A percentile compares a stretch with the other conserved stretches of the same genome.
phyloP scores from a whole-genome alignment of 23 tunicate genomes.

The Trididemnum clinides region DNA sequence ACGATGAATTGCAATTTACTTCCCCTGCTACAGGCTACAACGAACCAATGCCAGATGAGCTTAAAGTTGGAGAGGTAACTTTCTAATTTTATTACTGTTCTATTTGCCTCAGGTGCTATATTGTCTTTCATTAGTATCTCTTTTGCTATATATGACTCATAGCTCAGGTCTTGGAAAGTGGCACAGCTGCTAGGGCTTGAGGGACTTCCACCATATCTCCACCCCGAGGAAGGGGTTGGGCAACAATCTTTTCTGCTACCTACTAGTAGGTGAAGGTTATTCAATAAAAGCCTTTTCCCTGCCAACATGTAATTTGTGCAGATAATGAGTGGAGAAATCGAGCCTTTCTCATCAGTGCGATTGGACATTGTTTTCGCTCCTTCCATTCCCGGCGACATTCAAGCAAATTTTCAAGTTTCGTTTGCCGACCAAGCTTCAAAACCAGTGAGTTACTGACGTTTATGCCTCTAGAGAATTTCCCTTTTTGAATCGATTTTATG shows the following conservation, averaged over 20 bases:
- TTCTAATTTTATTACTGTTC: not conserved
- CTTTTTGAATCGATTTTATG: not conserved
- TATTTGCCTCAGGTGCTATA: not conserved
- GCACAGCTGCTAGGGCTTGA: too few relatives aligned
- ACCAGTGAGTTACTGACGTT: constrained; percentile 56
- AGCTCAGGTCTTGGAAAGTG: too few relatives aligned
- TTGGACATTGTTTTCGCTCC: constrained; percentile 87
- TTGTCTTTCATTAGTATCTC: not conserved
- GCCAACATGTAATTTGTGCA: too few relatives aligned
- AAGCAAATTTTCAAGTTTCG: constrained; percentile 62
- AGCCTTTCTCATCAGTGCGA: constrained; percentile 71
- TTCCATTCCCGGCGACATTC: constrained; percentile 84
- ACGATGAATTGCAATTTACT: constrained; percentile 70
- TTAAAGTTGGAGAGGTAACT: constrained; percentile 87
- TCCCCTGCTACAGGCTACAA: constrained; percentile 64
- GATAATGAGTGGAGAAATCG: constrained; percentile 87
- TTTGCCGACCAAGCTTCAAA: constrained; percentile 72
- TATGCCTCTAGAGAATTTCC: too few relatives aligned
- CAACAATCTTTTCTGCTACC: too few relatives aligned
- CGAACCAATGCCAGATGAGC: constrained; percentile 70
- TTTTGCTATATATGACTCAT: too few relatives aligned
- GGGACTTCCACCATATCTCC: too few relatives aligned
- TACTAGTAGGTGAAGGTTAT: too few relatives aligned
- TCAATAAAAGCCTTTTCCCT: too few relatives aligned
- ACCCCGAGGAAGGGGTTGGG: too few relatives aligned